Conservation (phyloP, 2,797 vertebrate genomes). For the Sibirionetta formosa region DNA sequence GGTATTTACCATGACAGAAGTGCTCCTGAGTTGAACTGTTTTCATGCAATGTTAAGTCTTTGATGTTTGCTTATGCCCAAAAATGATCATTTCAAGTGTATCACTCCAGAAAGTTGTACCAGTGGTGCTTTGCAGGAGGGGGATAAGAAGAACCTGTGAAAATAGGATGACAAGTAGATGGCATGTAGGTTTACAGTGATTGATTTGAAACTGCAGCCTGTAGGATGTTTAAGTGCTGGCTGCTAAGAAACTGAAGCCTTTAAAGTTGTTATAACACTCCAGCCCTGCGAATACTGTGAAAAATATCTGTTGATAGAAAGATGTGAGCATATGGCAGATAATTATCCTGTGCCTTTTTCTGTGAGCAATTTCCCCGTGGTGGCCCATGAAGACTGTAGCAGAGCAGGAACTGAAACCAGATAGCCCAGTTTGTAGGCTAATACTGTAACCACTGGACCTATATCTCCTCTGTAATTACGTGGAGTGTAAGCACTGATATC, state of each 20-base stretch:
- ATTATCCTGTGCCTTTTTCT: slow-evolving; percentile 66
- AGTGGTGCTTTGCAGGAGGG: slow-evolving; percentile 64
- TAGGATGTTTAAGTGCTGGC: slow-evolving; percentile 74
- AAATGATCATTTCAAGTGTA: slow-evolving; percentile 41
- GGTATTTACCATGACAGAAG: neutral
- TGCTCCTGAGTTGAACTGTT: slow-evolving; percentile 21
- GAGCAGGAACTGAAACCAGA: neutral
- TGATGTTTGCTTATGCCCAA: slow-evolving; percentile 24
- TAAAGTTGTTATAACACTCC: slow-evolving; percentile 64
- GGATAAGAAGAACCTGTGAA: slow-evolving; percentile 68
- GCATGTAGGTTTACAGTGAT: slow-evolving; percentile 73
- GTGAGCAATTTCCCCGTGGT: neutral
- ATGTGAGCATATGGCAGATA: slow-evolving; percentile 70
- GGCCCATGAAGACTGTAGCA: neutral
- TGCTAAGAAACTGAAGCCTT: slow-evolving; percentile 72
- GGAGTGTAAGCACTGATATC: neutral
- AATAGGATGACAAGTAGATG: slow-evolving; percentile 73
- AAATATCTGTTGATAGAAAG: slow-evolving; percentile 72
- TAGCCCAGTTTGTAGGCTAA: neutral
- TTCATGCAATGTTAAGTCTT: slow-evolving; percentile 34
- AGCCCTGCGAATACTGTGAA: slow-evolving; percentile 69
- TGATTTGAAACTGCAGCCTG: slow-evolving; percentile 70
- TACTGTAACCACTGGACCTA: neutral
- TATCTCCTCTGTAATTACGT: neutral
- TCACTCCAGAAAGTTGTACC: slow-evolving; percentile 58